Base-by-base conservation (phyloP, 2,797 vertebrate species). In the Arremon brunneinucha region DNA sequence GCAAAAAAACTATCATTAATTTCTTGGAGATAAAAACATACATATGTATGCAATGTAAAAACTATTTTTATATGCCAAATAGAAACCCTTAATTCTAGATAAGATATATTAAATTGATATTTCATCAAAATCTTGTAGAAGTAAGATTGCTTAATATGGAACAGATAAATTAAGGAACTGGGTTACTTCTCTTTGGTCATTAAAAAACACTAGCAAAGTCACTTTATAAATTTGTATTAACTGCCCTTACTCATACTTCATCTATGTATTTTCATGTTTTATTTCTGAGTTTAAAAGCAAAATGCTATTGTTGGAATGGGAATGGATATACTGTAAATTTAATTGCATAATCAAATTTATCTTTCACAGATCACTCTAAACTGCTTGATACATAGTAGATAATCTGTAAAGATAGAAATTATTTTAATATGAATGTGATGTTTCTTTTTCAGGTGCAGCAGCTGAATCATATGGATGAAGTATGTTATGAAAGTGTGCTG, bases 381-480 rank as follows among this genome's bases (percentile, higher is more conserved):
- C 76, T 75, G 30, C 30, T 71, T 84, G n/a, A 35, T 44, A 34
- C 1, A 0, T 49, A 41, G 11, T 32, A 64, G 41, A 57, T 82
- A 81, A 79, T 55, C 15, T 0, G 0, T 86, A 75, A 74, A 70
- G 18, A 22, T 34, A 80, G 19, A 83, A 26, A 70, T 32, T 13
- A 16, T 57, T 93, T 89, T 69, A 50, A 52, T 37, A 30, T 34
- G 35, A 12, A 26, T n/a, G 14, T 43, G 27, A 9, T 83, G 14
- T 63, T 85, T 80, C 14, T 50, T 90, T 87, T 96, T 44, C 86
- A 99, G 99, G 98, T 99, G 60, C 99, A 99, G 68, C 99, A 99
- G 89, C 97, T 99, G 57, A 99, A 98, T 96, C 99, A 99, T 96
- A 99, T 98, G 98, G 99, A 99, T 89, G 99, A 99, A 94, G 98